Base-by-base conservation (phyloP, 2,888 invertebrate genomes). In the Malacosoma neustria region DNA sequence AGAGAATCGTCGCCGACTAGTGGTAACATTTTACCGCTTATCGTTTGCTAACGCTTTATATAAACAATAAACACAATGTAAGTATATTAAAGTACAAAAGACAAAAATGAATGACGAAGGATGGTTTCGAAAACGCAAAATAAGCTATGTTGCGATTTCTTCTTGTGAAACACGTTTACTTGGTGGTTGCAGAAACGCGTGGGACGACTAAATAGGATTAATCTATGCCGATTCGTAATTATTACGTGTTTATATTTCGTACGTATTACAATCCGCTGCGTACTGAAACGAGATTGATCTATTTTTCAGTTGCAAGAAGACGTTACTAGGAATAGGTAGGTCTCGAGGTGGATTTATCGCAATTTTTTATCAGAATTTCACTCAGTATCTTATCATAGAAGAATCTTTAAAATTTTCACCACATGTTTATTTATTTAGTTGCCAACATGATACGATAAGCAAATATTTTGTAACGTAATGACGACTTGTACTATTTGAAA, bases 111-210 rank as follows among this genome's bases (percentile, higher is more conserved):
- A 72, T 81, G 82, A 81, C 81, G 79, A 72, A 74, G 79, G 72
- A 72, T 64, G 67, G 67, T 85, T 82, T 82, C 85, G 84, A 85
- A 77, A 85, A 85, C 76, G 77, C 65, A 65, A 81, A 84, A 79
- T 82, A 79, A 77, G 72, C 77, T 70, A 79, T 70, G 79, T 80
- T 82, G 85, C 82, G 80, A 77, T 81, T 76, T 74, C 59, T 65
- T 60, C 72, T 84, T 84, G 71, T 74, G 82, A 76, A 84, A 84
- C 71, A 76, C 66, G 71, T 75, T 67, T 67, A 62, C 66, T 71
- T 72, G 63, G 71, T 61, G 75, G 73, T 79, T 79, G 74, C 79
- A 73, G 73, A 71, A 75, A 74, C 68, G 73, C 76, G 84, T 81
- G 79, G 82, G 80, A 74, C 76, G 75, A 73, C 75, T 77, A 73